A percentile compares a stretch with the other conserved stretches of the same genome.
These are phyloP conservation scores for Hirundichthys speculiger DNA, from an alignment of 2,113 vertebrate genomes.

Conservation along the genomic window DNA sequence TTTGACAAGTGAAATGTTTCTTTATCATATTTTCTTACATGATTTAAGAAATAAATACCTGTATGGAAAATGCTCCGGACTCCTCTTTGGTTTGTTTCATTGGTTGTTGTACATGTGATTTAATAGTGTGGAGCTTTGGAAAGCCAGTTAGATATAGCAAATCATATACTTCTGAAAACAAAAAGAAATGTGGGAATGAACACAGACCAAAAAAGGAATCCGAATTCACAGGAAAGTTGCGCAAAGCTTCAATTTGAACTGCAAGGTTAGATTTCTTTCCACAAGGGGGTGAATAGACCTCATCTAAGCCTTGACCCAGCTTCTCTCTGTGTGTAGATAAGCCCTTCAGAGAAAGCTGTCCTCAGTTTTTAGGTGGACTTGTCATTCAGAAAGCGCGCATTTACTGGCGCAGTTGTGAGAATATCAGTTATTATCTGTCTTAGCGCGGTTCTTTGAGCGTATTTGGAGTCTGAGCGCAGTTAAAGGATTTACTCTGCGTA, in stretches of 20 bases:
- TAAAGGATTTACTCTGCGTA: constrained; percentile 20
- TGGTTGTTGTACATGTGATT: too few relatives aligned
- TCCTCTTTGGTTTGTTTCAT: too few relatives aligned
- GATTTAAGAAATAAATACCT: constrained; percentile 78
- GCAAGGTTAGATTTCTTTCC: constrained; percentile 37
- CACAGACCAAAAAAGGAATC: too few relatives aligned
- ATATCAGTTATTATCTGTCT: background rate
- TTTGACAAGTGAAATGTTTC: constrained; percentile 74
- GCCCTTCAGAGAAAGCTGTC: background rate
- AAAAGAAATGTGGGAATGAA: too few relatives aligned
- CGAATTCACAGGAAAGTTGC: background rate
- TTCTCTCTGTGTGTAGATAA: too few relatives aligned
- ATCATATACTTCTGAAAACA: too few relatives aligned
- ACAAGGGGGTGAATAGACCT: constrained; percentile 60
- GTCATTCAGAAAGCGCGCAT: background rate
- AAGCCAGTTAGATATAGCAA: too few relatives aligned
- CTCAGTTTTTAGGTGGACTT: background rate
- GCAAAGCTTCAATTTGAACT: constrained; percentile 14
- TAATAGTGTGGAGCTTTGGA: too few relatives aligned
- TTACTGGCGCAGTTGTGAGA: background rate
- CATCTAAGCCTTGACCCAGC: constrained; percentile 30
- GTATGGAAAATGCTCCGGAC: constrained; percentile 38
- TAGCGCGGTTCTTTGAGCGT: constrained; percentile 20
- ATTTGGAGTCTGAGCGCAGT: constrained; percentile 48
- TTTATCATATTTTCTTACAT: constrained; percentile 85